Evolutionary conservation across 2,797 vertebrate genomes (phyloP), one percentile per base, ranked within the genome.

Genomic region (Dermochelys coriacea): DNA sequence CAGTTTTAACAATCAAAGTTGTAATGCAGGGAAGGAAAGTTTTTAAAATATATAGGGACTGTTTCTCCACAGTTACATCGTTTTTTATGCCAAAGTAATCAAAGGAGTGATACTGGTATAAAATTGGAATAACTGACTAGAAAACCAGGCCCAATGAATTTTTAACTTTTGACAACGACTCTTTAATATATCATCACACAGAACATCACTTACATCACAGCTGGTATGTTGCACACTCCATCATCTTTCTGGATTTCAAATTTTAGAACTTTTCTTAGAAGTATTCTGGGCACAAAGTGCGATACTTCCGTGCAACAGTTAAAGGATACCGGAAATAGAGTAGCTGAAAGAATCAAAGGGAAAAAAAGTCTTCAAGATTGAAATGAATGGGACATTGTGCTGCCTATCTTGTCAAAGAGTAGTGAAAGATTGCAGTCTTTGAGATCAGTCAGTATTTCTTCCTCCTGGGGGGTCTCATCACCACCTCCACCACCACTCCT

Each of bases 141-240:
- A 77, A 47, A 77, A 27, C 45, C 45, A 49, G 27, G 0, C 9
- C 8, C 74, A 49, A 21, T n/a, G n/a, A 52, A 14, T 1, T 92
- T 94, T 95, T 85, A 68, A 82, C 34, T 71, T 6, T 88, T 77
- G 19, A 37, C 3, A 52, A 15, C 55, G 74, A 18, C 2, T 51
- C 6, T 89, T 93, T 83, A 71, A 79, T 16, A 81, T 21, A 21
- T 27, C 92, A 94, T 3, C 9, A 93, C 16, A 4, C 47, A 81
- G 84, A 95, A 84, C 10, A 49, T 16, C 16, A 97, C 98, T 98
- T 98, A 98, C 98, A 98, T 97, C 81, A 98, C 91, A 91, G 98
- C 98, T 74, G 97, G 94, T 89, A 98, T 85, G 91, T 97, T 90
- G 88, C 98, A 98, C 7, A 96, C 93, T 37, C 97, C 98, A n/a